These are phyloP conservation scores for Monoplex corrugatus DNA, from an alignment of 2,888 invertebrate genomes.

Conservation along the genomic window DNA sequence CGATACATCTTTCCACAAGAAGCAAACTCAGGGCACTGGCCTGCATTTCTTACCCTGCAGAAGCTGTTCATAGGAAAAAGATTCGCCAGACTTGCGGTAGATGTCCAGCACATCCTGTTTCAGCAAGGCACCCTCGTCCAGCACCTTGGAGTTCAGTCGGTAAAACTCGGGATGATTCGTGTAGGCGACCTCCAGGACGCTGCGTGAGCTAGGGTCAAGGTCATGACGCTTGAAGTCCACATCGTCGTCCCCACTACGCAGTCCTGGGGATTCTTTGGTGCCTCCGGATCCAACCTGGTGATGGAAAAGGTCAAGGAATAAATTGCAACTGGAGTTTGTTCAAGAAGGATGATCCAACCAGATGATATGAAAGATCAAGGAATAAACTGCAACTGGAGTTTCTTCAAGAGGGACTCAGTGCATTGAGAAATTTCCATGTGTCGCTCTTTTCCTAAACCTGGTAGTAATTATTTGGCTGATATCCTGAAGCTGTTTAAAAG, in stretches of 20 bases:
- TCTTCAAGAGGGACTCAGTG: no score
- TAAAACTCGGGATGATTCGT: constrained; percentile 70
- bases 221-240: constrained; percentile 71
- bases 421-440: no score
- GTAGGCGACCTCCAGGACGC: constrained; percentile 69
- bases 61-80: constrained; percentile 74
- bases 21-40: no score
- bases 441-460: no score
- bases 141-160: constrained; percentile 68
- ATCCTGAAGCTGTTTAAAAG: no score
- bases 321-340: background rate
- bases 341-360: no score
- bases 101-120: constrained; percentile 72
- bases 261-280: constrained; percentile 37
- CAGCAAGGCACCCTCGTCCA: constrained; percentile 72
- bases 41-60: constrained; percentile 73
- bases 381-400: no score
- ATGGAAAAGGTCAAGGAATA: background rate
- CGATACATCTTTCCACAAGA: no score
- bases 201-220: constrained; percentile 70
- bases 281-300: constrained; percentile 40
- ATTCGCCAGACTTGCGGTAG: constrained; percentile 72
- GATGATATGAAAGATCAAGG: no score
- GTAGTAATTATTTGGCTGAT: no score
- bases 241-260: constrained; percentile 54